A percentile compares a stretch with the other conserved stretches of the same genome.
phyloP scores from a whole-genome alignment of 1,140 invertebrate species.

The Dermatophagoides farinae region DNA sequence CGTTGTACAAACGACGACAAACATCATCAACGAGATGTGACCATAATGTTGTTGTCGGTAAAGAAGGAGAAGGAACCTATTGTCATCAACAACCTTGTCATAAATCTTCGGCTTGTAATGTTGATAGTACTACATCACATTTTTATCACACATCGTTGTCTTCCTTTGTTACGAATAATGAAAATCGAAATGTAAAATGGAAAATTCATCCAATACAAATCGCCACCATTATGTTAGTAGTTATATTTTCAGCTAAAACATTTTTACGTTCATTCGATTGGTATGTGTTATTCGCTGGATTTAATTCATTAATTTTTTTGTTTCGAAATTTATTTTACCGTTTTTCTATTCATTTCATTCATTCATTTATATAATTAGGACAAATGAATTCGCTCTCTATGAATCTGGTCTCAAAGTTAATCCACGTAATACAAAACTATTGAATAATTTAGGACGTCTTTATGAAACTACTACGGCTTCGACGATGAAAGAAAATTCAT shows the following conservation, averaged over 20 bases:
- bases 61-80: too few species aligned
- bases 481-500: slow-evolving; percentile 31
- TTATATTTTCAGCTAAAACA: background rate
- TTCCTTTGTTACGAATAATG: too few species aligned
- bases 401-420: slow-evolving; percentile 76
- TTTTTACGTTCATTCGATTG: background rate
- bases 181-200: too few species aligned
- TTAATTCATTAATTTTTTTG: background rate
- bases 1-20: too few species aligned
- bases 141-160: too few species aligned
- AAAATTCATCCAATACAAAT: too few species aligned
- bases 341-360: background rate
- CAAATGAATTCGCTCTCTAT: slow-evolving; percentile 76
- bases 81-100: too few species aligned
- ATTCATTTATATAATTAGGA: slow-evolving; percentile 24
- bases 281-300: background rate
- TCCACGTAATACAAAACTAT: slow-evolving; percentile 76
- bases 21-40: too few species aligned
- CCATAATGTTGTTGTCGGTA: too few species aligned
- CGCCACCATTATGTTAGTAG: background rate
- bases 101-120: too few species aligned
- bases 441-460: slow-evolving; percentile 90
- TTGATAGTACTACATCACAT: too few species aligned
- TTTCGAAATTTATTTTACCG: background rate
- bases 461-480: slow-evolving; percentile 35